Conservation (phyloP, 2,888 invertebrate species). For the Acanthoscelides obtectus region DNA sequence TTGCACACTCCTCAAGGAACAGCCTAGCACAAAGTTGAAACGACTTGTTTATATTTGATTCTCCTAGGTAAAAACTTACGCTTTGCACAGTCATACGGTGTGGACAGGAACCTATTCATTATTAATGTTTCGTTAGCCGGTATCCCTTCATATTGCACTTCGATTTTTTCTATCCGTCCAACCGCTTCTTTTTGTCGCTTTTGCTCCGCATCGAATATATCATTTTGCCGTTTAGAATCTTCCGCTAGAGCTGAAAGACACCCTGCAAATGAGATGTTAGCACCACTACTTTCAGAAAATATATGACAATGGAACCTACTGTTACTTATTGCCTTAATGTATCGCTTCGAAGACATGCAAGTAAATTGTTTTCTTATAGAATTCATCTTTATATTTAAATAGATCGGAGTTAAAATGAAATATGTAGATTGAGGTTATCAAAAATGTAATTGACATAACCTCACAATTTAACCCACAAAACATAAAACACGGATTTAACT, state of each 20-base stretch:
- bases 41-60: neutral
- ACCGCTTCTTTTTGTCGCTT: conserved; percentile 67
- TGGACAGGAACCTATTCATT: conserved; percentile 91
- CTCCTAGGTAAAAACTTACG: conserved; percentile 54
- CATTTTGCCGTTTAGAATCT: conserved; percentile 51
- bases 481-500: no score
- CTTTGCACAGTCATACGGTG: conserved; percentile 87
- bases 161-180: conserved; percentile 87
- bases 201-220: conserved; percentile 74
- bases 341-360: neutral
- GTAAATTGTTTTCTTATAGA: neutral
- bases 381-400: neutral
- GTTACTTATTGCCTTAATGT: neutral
- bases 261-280: conserved; percentile 9
- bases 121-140: conserved; percentile 70
- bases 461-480: no score
- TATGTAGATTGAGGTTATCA: no score
- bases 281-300: neutral
- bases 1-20: no score
- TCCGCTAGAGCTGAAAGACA: conserved; percentile 11
- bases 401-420: neutral
- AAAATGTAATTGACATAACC: no score
- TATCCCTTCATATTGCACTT: conserved; percentile 72
- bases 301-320: neutral
- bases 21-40: no score